Evolutionary conservation across 2,888 invertebrate species (phyloP).

Genomic region (Emmelina monodactyla): DNA sequence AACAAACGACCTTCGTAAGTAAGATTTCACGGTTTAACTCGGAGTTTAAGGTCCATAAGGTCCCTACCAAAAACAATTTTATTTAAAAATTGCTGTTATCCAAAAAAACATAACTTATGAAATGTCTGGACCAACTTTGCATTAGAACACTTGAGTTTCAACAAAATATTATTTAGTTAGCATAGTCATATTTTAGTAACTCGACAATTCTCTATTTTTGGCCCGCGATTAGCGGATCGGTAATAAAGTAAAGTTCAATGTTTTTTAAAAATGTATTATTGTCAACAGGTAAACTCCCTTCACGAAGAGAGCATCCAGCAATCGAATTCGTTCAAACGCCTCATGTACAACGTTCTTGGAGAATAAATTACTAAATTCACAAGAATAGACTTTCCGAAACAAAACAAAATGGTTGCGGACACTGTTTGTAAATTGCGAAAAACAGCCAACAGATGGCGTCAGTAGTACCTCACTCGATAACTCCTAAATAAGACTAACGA

Average conservation of each 20-base stretch:
- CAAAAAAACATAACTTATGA: no score
- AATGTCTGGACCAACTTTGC: no score
- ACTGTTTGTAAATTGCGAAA: neutral
- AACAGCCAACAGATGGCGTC: neutral
- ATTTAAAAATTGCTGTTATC: no score
- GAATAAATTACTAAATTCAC: constrained; percentile 49
- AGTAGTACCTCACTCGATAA: neutral
- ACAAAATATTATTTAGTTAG: no score
- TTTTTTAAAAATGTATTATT: constrained; percentile 2
- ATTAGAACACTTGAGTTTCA: no score
- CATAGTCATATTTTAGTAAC: neutral
- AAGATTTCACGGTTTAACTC: no score
- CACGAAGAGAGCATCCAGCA: constrained; percentile 87
- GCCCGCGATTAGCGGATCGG: no score
- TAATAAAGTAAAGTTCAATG: no score
- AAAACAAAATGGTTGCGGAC: no score
- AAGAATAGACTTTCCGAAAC: neutral
- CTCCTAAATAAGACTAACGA: constrained; percentile 19
- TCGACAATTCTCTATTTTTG: constrained; percentile 1
- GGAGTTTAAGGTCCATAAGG: no score
- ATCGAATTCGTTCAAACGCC: constrained; percentile 90
- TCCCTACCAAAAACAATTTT: no score
- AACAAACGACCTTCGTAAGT: constrained; percentile 60
- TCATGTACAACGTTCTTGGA: constrained; percentile 90
- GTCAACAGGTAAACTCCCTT: constrained; percentile 70